Conservation (phyloP, 2,888 invertebrate species). For the Apodemia mormo region DNA sequence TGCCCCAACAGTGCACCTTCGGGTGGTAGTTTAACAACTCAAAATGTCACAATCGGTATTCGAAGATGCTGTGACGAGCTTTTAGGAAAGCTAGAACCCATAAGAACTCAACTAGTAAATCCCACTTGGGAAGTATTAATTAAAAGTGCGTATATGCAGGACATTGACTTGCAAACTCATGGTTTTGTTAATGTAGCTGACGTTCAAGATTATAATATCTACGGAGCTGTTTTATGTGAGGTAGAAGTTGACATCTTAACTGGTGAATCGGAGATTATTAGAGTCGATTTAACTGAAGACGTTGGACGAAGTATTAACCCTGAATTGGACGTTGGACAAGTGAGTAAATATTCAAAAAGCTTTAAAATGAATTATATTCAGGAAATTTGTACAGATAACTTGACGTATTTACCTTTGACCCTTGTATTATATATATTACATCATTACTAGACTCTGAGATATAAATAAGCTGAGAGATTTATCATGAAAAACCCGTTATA, state of each 20-base stretch:
- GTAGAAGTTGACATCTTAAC: constrained; percentile 89
- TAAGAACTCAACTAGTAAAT: constrained; percentile 69
- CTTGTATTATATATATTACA: too few species aligned
- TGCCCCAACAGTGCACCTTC: constrained; percentile 84
- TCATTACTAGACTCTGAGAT: too few species aligned
- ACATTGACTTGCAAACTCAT: constrained; percentile 77
- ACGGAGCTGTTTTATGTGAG: constrained; percentile 83
- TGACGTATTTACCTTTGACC: too few species aligned
- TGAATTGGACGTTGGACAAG: constrained; percentile 86
- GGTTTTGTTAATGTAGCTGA: constrained; percentile 67
- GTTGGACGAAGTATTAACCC: constrained; percentile 86
- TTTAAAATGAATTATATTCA: not conserved
- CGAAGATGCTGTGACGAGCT: constrained; percentile 46
- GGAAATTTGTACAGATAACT: not conserved
- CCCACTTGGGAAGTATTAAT: constrained; percentile 81
- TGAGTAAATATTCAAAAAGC: constrained; percentile 34
- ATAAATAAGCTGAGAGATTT: too few species aligned
- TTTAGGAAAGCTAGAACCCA: constrained; percentile 54
- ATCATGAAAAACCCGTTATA: too few species aligned
- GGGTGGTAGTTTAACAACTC: constrained; percentile 82
- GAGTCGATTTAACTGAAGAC: constrained; percentile 87
- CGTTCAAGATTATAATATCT: constrained; percentile 78
- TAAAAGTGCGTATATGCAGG: constrained; percentile 64
- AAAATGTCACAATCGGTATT: constrained; percentile 51
- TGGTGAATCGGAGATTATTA: constrained; percentile 83